phyloP scores from a whole-genome alignment of 2,888 invertebrate genomes.

The Tholera decimalis region DNA sequence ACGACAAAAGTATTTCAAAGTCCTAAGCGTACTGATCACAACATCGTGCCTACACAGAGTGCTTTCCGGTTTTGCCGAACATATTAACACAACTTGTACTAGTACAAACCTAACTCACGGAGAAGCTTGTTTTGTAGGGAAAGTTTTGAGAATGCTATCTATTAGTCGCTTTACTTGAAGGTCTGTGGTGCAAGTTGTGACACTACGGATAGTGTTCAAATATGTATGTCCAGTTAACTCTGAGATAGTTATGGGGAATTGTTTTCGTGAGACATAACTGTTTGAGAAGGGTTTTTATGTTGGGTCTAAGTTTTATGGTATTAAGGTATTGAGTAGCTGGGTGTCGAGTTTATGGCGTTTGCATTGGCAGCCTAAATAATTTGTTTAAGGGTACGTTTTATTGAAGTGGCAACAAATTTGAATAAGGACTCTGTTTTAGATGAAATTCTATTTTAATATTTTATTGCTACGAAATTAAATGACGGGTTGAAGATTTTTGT shows the following conservation, averaged over 20 bases:
- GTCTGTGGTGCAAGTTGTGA: slow-evolving; percentile 39
- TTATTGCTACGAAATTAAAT: too few species aligned
- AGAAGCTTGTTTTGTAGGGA: neutral
- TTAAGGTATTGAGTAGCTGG: slow-evolving; percentile 8
- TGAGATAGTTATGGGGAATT: slow-evolving; percentile 39
- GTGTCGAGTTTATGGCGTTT: neutral
- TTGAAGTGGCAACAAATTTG: too few species aligned
- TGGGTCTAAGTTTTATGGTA: slow-evolving; percentile 15
- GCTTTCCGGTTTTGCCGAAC: too few species aligned
- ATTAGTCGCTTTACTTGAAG: neutral
- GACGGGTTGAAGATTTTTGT: too few species aligned
- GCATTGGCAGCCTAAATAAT: neutral
- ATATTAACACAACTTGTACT: too few species aligned
- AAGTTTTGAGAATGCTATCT: neutral
- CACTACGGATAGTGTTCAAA: slow-evolving; percentile 57
- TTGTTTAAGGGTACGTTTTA: neutral
- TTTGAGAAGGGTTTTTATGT: slow-evolving; percentile 32
- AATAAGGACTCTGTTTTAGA: too few species aligned
- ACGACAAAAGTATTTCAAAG: too few species aligned
- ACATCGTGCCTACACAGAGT: too few species aligned
- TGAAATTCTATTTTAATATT: too few species aligned
- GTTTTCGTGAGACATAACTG: slow-evolving; percentile 20
- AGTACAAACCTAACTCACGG: too few species aligned
- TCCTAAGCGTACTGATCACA: too few species aligned
- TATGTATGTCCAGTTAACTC: slow-evolving; percentile 64